Percentiles rank a stretch among this genome's conserved stretches.
These are phyloP conservation scores for Dasysyrphus tricinctus DNA, from an alignment of 2,888 invertebrate species.

Conservation along the genomic window DNA sequence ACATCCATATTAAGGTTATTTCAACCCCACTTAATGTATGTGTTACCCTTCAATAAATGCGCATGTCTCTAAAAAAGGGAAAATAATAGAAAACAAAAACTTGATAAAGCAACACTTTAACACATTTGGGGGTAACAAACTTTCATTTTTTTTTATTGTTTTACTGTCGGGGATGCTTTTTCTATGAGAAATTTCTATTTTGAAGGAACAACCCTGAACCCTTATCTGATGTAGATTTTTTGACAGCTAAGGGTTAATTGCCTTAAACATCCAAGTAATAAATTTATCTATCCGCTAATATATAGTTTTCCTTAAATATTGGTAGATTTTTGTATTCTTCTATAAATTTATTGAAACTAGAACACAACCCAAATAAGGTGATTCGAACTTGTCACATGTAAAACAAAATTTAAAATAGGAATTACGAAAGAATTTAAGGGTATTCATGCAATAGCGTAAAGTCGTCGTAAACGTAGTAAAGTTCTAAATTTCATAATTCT, in stretches of 20 bases:
- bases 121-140: constrained; percentile 60
- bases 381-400: too few relatives aligned
- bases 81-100: constrained; percentile 3
- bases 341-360: background rate
- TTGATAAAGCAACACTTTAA: constrained; percentile 46
- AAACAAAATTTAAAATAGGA: too few relatives aligned
- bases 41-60: constrained; percentile 39
- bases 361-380: too few relatives aligned
- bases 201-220: constrained; percentile 18
- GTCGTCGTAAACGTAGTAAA: too few relatives aligned
- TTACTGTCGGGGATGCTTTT: constrained; percentile 29
- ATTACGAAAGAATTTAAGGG: too few relatives aligned
- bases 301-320: background rate
- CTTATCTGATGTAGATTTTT: constrained; percentile 1
- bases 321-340: background rate
- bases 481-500: too few relatives aligned
- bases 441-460: too few relatives aligned
- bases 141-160: constrained; percentile 43
- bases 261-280: background rate
- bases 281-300: background rate
- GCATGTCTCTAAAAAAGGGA: constrained; percentile 45
- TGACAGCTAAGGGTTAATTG: constrained; percentile 22
- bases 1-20: constrained; percentile 26
- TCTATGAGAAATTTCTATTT: constrained; percentile 19
- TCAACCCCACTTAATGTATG: constrained; percentile 46